Conservation (phyloP, 2,888 invertebrate species). For the Drosophila mulleri region DNA sequence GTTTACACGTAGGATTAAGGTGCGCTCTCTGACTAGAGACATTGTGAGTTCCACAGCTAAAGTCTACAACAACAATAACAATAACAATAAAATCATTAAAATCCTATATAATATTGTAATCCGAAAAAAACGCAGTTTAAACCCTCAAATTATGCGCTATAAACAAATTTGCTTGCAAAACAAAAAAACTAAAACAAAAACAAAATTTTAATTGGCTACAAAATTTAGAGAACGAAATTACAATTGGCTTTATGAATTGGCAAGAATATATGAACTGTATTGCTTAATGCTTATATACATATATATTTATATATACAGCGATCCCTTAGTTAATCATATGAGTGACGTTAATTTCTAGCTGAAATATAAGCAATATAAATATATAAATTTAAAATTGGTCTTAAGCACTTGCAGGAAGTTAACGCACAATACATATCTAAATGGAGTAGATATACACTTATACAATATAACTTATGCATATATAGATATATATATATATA, state of each 20-base stretch:
- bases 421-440: conserved; percentile 30
- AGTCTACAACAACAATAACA: conserved; percentile 21
- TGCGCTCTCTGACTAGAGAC: conserved; percentile 82
- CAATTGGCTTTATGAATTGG: conserved; percentile 51
- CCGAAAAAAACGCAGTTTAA: conserved; percentile 21
- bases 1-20: conserved; percentile 82
- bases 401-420: conserved; percentile 38
- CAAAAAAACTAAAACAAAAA: neutral
- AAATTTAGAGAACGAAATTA: neutral
- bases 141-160: conserved; percentile 38
- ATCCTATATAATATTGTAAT: conserved; percentile 12
- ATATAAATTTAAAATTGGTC: conserved; percentile 11
- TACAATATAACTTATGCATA: conserved; percentile 2
- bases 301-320: conserved; percentile 5
- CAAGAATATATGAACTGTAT: conserved; percentile 25
- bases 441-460: conserved; percentile 29
- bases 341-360: conserved; percentile 53
- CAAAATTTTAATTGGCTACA: conserved; percentile 17
- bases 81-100: conserved; percentile 7
- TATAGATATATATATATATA: conserved; percentile 11
- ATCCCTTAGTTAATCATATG: conserved; percentile 21
- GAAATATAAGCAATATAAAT: conserved; percentile 5
- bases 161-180: conserved; percentile 53
- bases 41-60: conserved; percentile 74
- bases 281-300: conserved; percentile 40